These are phyloP conservation scores for Proteles cristata DNA, from an alignment of 2,113 vertebrate species.

Conservation along the genomic window DNA sequence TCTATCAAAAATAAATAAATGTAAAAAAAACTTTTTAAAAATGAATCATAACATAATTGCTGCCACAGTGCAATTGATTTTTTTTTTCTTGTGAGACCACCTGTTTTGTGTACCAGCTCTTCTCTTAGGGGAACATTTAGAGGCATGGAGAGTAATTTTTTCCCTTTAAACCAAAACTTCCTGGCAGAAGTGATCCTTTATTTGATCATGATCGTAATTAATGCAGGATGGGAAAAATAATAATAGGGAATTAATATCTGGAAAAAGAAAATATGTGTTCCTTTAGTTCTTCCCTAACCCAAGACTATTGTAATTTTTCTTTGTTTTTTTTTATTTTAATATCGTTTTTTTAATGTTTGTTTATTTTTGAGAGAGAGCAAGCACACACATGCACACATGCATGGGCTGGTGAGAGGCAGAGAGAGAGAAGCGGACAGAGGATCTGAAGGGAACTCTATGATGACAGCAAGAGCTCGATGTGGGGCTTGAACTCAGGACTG, in stretches of 20 bases:
- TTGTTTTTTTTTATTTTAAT: too few species aligned
- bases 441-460: too few species aligned
- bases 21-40: too few species aligned
- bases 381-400: too few species aligned
- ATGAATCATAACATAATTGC: not conserved
- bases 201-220: not conserved
- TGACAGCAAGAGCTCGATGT: too few species aligned
- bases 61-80: not conserved
- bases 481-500: too few species aligned
- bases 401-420: too few species aligned
- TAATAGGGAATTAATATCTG: not conserved
- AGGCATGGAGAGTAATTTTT: not conserved
- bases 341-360: too few species aligned
- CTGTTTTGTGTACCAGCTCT: not conserved
- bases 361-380: too few species aligned
- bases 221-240: not conserved
- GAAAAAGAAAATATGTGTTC: not conserved
- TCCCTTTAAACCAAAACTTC: not conserved
- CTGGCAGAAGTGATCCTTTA: not conserved
- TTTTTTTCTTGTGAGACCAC: not conserved
- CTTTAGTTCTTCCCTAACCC: not conserved
- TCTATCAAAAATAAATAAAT: too few species aligned
- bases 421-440: too few species aligned
- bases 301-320: not conserved
- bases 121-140: not conserved